A percentile compares a stretch with the other conserved stretches of the same genome.
Conservation (phyloP, 2,888 invertebrate species). For the Onthophagus sagittarius region DNA sequence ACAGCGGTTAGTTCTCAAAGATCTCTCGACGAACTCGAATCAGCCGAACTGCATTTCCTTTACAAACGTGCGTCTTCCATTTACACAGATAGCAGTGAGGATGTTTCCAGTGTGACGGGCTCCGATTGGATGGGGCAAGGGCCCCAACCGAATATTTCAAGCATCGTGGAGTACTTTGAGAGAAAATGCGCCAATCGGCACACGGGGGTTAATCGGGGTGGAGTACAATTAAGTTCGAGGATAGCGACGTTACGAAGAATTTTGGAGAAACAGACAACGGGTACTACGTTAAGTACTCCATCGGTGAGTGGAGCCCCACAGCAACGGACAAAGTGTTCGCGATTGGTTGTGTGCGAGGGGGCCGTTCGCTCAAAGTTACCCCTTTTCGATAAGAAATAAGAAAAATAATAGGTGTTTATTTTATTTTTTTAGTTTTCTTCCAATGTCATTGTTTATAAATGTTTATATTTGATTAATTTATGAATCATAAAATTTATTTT, state of each 20-base stretch:
- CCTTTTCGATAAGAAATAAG: conserved; percentile 69
- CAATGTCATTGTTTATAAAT: neutral
- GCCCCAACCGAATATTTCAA: conserved; percentile 67
- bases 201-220: conserved; percentile 46
- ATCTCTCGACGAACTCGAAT: conserved; percentile 58
- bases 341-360: conserved; percentile 79
- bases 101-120: conserved; percentile 75
- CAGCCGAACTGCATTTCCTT: conserved; percentile 55
- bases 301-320: conserved; percentile 13
- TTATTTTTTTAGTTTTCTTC: neutral
- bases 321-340: conserved; percentile 53
- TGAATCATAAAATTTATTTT: too few species aligned
- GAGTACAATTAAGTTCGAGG: conserved; percentile 43
- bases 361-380: conserved; percentile 82
- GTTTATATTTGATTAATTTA: too few species aligned
- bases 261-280: conserved; percentile 38
- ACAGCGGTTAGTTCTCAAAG: conserved; percentile 57
- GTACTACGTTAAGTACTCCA: conserved; percentile 34
- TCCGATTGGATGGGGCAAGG: conserved; percentile 64
- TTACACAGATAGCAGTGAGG: conserved; percentile 84
- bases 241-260: conserved; percentile 44
- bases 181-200: conserved; percentile 62
- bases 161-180: conserved; percentile 87
- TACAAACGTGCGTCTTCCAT: conserved; percentile 74
- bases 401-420: neutral